A percentile compares a stretch with the other conserved stretches of the same genome.
Evolutionary conservation across 2,113 vertebrate genomes (phyloP).

Genomic region (Eudyptes chrysolophus): DNA sequence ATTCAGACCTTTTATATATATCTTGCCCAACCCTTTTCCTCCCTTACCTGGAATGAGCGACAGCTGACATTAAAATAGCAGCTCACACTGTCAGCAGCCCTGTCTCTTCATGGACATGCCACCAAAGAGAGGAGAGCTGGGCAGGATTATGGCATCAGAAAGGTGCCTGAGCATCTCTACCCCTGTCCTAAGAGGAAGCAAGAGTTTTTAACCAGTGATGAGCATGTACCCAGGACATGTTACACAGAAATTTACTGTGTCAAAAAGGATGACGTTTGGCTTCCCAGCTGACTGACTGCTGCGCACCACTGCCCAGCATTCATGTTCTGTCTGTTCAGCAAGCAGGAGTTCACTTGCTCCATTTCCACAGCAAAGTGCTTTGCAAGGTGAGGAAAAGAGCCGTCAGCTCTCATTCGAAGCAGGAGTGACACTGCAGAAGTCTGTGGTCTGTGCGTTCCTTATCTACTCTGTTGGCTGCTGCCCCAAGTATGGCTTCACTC

Average conservation of each 20-base stretch:
- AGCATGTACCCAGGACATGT: neutral
- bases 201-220: neutral
- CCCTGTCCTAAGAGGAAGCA: neutral
- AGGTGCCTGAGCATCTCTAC: neutral
- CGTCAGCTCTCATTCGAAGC: neutral
- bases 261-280: neutral
- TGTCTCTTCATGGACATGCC: neutral
- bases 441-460: neutral
- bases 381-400: neutral
- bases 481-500: neutral
- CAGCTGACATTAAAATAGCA: neutral
- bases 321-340: neutral
- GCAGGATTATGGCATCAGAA: neutral
- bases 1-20: neutral
- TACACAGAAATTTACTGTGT: neutral
- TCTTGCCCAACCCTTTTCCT: neutral
- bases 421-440: neutral
- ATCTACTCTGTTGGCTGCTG: neutral
- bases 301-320: rapidly evolving
- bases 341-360: neutral
- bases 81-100: neutral
- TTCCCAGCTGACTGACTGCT: neutral
- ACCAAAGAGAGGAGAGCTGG: neutral
- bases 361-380: neutral
- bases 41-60: neutral